Evolutionary conservation across 2,797 vertebrate genomes (phyloP), one percentile per base, ranked within the genome.

Genomic region (Peromyscus melanophrys): DNA sequence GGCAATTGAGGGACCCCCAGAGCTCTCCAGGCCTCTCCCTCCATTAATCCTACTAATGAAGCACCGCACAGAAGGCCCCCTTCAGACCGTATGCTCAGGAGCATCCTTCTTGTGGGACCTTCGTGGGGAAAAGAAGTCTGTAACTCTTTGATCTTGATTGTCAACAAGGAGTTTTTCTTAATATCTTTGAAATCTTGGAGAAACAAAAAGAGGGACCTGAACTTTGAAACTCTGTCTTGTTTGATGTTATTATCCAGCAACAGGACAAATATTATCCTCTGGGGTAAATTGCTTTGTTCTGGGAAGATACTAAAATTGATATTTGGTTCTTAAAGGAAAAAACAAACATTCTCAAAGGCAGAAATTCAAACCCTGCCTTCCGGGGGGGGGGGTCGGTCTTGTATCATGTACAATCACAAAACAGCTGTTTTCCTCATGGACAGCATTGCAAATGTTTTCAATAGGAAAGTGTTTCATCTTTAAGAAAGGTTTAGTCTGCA

Each of bases 81-180:
- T 63, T 78, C 71, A 92, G 81, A 61, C n/a, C 65, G 52, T 49
- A n/a, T 29, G 37, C 57, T 92, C 43, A 93, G 81, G 52, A 95
- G 80, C 88, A 96, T n/a, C 71, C 88, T 97, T 46, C 92, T 87
- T 34, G 6, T 63, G 63, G 61, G 83, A 71, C 27, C 37, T 83
- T 81, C 37, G 34, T 29, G 25, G 34, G 63, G 49, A 93, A 96
- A 85, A 90, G 88, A 89, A 96, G 82, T 61, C 59, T 2, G 1
- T 86, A 89, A 86, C n/a, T 96, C 86, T 97, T 96, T 97, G 97
- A 95, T 96, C 94, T 97, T 97, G 49, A 96, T 55, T 57, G 73
- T 23, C 90, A 90, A 91, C 84, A 94, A 95, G 95, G 57, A 92
- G 80, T 96, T 95, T 96, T 73, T 92, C 92, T 93, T 59, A 63